phyloP scores from a whole-genome alignment of 2,888 invertebrate genomes.

The Leuctra nigra region DNA sequence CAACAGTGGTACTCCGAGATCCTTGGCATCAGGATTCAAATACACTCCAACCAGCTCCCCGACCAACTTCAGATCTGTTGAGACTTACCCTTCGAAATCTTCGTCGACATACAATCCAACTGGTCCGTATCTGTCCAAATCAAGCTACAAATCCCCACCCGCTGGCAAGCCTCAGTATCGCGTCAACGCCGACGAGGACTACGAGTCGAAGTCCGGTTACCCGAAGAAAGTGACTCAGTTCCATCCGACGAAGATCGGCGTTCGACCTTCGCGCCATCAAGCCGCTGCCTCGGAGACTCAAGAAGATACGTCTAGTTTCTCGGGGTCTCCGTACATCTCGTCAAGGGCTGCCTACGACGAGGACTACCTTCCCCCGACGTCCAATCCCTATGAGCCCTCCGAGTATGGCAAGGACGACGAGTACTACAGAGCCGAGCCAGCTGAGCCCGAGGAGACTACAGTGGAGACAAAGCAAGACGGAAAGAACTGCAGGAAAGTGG shows the following conservation, averaged over 20 bases:
- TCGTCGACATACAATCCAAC: not conserved
- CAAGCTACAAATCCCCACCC: not conserved
- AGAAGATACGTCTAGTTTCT: constrained; percentile 15
- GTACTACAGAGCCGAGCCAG: constrained; percentile 26
- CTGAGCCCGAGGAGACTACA: constrained; percentile 26
- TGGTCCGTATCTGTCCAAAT: not conserved
- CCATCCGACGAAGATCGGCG: constrained; percentile 15
- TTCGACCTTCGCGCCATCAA: not conserved
- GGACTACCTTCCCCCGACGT: not conserved
- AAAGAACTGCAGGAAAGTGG: constrained; percentile 33
- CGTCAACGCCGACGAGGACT: not conserved
- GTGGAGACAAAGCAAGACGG: constrained; percentile 29
- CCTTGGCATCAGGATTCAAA: not conserved
- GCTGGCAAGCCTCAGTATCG: not conserved
- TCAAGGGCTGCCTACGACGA: constrained; percentile 13
- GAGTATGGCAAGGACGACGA: constrained; percentile 30
- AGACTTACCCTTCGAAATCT: not conserved
- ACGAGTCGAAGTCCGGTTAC: constrained; percentile 10
- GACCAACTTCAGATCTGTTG: not conserved
- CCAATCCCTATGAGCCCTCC: constrained; percentile 18
- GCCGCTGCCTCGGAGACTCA: constrained; percentile 8
- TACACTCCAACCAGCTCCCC: not conserved
- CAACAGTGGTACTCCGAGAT: not conserved
- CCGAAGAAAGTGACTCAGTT: constrained; percentile 13
- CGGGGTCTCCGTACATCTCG: constrained; percentile 9